Conservation (phyloP, 1,140 invertebrate genomes). For the Drosophila ogumai region DNA sequence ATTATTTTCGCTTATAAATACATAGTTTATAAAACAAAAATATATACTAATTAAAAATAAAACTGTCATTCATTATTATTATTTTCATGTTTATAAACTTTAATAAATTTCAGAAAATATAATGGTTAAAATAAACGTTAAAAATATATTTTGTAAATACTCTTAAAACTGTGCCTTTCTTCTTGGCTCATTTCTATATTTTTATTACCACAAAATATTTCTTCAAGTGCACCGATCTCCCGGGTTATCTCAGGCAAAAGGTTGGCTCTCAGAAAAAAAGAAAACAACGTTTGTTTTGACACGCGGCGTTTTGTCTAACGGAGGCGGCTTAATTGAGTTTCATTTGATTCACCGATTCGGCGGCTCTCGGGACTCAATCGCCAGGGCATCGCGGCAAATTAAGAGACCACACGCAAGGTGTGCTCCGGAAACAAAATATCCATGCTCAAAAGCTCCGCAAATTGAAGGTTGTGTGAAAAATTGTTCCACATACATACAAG, state of each 20-base stretch:
- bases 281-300: slow-evolving; percentile 75
- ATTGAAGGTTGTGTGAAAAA: slow-evolving; percentile 75
- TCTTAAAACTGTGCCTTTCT: too few species aligned
- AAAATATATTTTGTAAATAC: too few species aligned
- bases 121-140: too few species aligned
- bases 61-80: too few species aligned
- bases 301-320: slow-evolving; percentile 75
- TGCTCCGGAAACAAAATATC: slow-evolving; percentile 62
- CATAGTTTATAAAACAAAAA: too few species aligned
- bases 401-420: slow-evolving; percentile 69
- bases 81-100: too few species aligned
- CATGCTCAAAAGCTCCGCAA: slow-evolving; percentile 31
- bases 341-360: slow-evolving; percentile 47
- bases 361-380: slow-evolving; percentile 30
- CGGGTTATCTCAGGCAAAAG: slow-evolving; percentile 15
- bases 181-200: too few species aligned
- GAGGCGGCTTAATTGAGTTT: slow-evolving; percentile 79
- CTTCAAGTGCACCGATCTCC: slow-evolving; percentile 3
- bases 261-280: slow-evolving; percentile 17
- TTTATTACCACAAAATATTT: neutral
- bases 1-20: too few species aligned
- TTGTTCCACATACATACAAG: slow-evolving; percentile 44
- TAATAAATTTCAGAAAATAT: too few species aligned
- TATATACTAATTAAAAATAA: too few species aligned
- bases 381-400: slow-evolving; percentile 41